Evolutionary conservation across 2,797 vertebrate species (phyloP).

Genomic region (Hipposideros larvatus): DNA sequence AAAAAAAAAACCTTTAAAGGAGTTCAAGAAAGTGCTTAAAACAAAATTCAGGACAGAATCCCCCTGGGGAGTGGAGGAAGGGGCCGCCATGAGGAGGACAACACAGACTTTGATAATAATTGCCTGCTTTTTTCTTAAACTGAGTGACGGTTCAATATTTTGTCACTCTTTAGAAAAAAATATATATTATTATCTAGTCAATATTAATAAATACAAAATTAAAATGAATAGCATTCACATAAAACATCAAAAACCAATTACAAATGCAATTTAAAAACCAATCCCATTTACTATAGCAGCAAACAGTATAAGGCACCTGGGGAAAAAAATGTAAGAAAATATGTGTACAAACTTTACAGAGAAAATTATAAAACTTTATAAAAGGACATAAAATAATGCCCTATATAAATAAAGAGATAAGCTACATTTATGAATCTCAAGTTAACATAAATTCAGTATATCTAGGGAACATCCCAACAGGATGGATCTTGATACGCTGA

Average conservation of each 20-base stretch:
- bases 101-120: background rate
- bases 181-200: background rate
- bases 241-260: background rate
- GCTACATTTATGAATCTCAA: background rate
- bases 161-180: background rate
- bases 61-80: background rate
- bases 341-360: background rate
- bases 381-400: background rate
- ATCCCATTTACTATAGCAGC: background rate
- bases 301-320: background rate
- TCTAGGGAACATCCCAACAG: background rate
- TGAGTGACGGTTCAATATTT: background rate
- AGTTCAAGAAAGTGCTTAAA: background rate
- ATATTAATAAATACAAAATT: background rate
- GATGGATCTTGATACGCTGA: background rate
- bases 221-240: background rate
- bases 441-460: background rate
- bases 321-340: background rate
- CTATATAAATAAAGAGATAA: background rate
- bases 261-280: background rate
- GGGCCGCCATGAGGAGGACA: background rate
- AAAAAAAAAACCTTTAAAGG: too few species aligned
- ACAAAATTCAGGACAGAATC: background rate
- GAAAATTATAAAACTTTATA: background rate
- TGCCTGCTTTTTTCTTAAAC: background rate